Evolutionary conservation across 2,888 invertebrate genomes (phyloP), one percentile per base, ranked within the genome.

Genomic region (Stenoptilia bipunctidactyla): DNA sequence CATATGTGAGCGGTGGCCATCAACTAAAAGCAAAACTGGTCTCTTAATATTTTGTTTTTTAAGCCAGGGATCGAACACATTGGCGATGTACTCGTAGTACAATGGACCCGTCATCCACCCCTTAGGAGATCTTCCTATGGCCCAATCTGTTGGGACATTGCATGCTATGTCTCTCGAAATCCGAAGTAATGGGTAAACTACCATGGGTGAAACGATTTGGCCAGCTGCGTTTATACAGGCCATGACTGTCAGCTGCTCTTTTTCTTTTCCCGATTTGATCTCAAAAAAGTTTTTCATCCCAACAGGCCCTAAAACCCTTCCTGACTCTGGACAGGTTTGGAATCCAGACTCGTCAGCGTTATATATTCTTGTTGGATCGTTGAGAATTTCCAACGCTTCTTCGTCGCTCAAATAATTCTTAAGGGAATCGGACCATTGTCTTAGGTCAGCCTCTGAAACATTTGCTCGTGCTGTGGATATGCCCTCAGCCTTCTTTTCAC

Each of bases 1-100:
- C 40, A 70, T 36, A 43, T 73, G 65, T 9, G 66, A 69, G 4
- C 50, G 39, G 45, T 69, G 67, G 20, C 4, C 20, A 8, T 20
- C 20, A 3, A 20, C 15, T 40, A 15, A 42, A 40, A 40, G 39
- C 34, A 41, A 5, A 20, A 20, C 20, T 5, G 20, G 20, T 20
- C 8, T 20, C 20, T 20, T 3, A 5, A 20, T 20, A 20, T 20
- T 20, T 20, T 20, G 20, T 20, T 20, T 3, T 20, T 5, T 20
- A 3, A 20, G 20, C 20, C 20, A 20, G 3, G 20, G 20, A 20
- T 20, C 8, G 8, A 20, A 20, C 8, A 20, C 8, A 8, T 20
- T 20, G 8, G 20, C 20, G 8, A 20, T 20, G 20, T 20, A 20
- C 20, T 20, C 20, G 8, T 5, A 20, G 20, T 5, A 3, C 3